Evolutionary conservation across 2,888 invertebrate genomes (phyloP).

Genomic region (Criorhina ranunculi): DNA sequence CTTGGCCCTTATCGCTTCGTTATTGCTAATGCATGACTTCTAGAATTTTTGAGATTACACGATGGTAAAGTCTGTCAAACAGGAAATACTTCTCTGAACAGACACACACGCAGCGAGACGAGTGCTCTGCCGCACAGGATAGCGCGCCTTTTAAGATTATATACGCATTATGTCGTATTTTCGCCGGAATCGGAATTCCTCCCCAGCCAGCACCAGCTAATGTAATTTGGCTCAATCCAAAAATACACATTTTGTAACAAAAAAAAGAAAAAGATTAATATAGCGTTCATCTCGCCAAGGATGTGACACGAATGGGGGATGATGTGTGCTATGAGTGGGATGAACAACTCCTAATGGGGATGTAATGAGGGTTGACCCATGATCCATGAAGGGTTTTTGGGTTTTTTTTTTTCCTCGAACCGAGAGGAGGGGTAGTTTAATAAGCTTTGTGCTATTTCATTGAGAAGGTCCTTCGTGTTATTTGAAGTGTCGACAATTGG

Average conservation of each 20-base stretch:
- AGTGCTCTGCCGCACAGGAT: slow-evolving; percentile 15
- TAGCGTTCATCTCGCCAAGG: slow-evolving; percentile 17
- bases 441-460: not conserved
- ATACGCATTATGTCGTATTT: slow-evolving; percentile 67
- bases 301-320: slow-evolving; percentile 30
- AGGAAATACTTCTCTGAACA: slow-evolving; percentile 57
- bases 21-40: slow-evolving; percentile 75
- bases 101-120: slow-evolving; percentile 35
- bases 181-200: slow-evolving; percentile 62
- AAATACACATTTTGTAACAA: slow-evolving; percentile 63
- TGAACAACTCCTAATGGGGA: slow-evolving; percentile 14
- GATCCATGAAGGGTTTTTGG: not conserved
- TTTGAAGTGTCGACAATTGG: too few species aligned
- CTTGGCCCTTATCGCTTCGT: slow-evolving; percentile 70
- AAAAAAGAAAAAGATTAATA: slow-evolving; percentile 68
- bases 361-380: slow-evolving; percentile 13
- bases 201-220: slow-evolving; percentile 31
- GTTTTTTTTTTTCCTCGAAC: not conserved
- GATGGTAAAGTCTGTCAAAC: slow-evolving; percentile 67
- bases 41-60: slow-evolving; percentile 64
- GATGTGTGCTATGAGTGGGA: not conserved
- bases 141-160: slow-evolving; percentile 69
- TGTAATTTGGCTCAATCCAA: slow-evolving; percentile 65
- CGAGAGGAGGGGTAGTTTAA: not conserved
- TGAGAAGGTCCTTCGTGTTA: too few species aligned